phyloP scores from a whole-genome alignment of 2,113 vertebrate species.

The Vulpes lagopus region DNA sequence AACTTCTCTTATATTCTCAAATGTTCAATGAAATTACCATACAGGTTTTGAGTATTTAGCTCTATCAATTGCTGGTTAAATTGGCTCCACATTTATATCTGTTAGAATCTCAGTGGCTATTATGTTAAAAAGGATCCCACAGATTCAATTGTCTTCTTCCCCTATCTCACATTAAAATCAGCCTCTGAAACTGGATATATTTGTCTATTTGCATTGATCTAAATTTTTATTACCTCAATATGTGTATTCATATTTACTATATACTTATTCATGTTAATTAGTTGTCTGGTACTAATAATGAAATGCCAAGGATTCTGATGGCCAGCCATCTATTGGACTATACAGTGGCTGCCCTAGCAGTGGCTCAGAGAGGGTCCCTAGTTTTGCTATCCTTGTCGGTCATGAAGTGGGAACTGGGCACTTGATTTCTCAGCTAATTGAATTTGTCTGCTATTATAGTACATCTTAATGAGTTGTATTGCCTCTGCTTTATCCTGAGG shows the following conservation, averaged over 20 bases:
- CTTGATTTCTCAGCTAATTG: background rate
- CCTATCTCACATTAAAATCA: background rate
- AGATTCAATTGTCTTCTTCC: background rate
- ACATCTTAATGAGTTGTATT: background rate
- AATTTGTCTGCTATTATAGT: background rate
- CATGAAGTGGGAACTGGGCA: background rate
- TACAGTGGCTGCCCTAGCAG: accelerated
- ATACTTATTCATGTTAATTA: background rate
- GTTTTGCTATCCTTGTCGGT: background rate
- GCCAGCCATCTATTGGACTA: background rate
- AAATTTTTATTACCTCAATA: background rate
- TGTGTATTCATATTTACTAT: background rate
- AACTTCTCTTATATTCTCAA: background rate
- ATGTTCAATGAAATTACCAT: background rate
- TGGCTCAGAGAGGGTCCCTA: accelerated
- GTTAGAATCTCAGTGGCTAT: background rate
- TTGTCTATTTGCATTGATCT: background rate
- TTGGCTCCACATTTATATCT: background rate
- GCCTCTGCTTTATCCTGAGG: background rate
- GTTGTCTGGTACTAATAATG: background rate
- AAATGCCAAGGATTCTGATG: background rate
- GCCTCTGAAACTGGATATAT: background rate
- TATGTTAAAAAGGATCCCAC: background rate
- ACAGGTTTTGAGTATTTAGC: background rate
- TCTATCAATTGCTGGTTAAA: background rate